Conservation (phyloP, 2,888 invertebrate genomes). For the Rhagophthalmus giganteus region DNA sequence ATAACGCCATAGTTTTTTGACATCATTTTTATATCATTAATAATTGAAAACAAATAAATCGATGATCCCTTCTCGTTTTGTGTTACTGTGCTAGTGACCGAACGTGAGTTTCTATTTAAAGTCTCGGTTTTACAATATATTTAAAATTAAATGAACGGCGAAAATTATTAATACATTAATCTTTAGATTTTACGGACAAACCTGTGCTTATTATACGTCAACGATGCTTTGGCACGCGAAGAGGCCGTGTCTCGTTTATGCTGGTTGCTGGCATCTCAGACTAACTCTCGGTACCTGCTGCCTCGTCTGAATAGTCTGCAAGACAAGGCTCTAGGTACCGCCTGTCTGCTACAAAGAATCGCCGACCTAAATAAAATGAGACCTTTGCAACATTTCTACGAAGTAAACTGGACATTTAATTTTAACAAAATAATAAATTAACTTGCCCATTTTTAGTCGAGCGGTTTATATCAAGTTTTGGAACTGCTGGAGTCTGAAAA, state of each 20-base stretch:
- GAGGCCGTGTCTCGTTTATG: slow-evolving; percentile 59
- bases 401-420: slow-evolving; percentile 40
- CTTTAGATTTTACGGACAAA: slow-evolving; percentile 57
- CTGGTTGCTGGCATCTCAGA: slow-evolving; percentile 58
- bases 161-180: no score
- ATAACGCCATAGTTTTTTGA: no score
- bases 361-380: slow-evolving; percentile 49
- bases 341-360: slow-evolving; percentile 51
- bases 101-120: no score
- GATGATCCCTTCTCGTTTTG: no score
- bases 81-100: no score
- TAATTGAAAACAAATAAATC: no score
- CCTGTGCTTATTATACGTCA: slow-evolving; percentile 56
- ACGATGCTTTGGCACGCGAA: slow-evolving; percentile 52
- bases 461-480: slow-evolving; percentile 56
- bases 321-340: slow-evolving; percentile 54
- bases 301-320: slow-evolving; percentile 58
- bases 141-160: no score
- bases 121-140: no score
- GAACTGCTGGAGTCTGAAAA: slow-evolving; percentile 49
- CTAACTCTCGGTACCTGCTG: slow-evolving; percentile 52
- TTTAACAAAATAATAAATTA: slow-evolving; percentile 1
- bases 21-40: no score
- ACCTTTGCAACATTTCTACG: slow-evolving; percentile 51
- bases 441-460: slow-evolving; percentile 49